These are phyloP conservation scores for Ptychodera flava DNA, from an alignment of 35 echinoderm and acorn worm species.

Conservation along the genomic window DNA sequence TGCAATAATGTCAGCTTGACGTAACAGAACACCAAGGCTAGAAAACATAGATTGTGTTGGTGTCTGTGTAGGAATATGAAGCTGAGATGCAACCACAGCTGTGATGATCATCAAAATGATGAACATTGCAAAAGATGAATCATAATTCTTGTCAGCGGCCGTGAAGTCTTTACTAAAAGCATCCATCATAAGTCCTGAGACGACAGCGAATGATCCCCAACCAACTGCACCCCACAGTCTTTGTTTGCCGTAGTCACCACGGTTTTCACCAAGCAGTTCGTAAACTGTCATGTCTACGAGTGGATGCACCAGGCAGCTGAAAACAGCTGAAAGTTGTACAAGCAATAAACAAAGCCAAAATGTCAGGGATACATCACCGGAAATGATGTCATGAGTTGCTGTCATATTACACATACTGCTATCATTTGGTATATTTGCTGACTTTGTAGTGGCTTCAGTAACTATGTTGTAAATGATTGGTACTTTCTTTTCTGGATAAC, in stretches of 20 bases:
- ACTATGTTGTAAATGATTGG: neutral
- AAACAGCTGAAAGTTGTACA: conserved; percentile 16
- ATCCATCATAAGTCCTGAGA: conserved; percentile 68
- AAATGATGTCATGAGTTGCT: neutral
- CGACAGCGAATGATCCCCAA: conserved; percentile 72
- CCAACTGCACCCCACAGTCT: conserved; percentile 84
- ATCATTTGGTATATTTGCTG: neutral
- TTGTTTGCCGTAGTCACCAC: conserved; percentile 66
- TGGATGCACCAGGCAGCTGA: conserved; percentile 66
- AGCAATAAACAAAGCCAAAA: neutral
- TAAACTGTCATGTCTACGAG: conserved; percentile 66
- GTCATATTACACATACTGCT: neutral
- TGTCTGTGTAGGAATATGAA: conserved; percentile 42
- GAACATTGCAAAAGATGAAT: conserved; percentile 51
- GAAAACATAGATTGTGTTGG: conserved; percentile 28
- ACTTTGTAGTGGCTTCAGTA: too few relatives aligned
- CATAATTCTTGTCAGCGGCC: conserved; percentile 39
- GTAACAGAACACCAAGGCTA: conserved; percentile 31
- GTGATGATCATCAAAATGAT: conserved; percentile 12
- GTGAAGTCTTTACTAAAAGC: conserved; percentile 17
- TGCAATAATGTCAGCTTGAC: conserved; percentile 49
- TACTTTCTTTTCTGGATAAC: too few relatives aligned
- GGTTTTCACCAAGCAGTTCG: conserved; percentile 58
- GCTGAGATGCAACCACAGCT: conserved; percentile 25
- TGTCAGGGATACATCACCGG: neutral